Evolutionary conservation across 2,113 vertebrate species (phyloP).

Genomic region (Otus sunia): DNA sequence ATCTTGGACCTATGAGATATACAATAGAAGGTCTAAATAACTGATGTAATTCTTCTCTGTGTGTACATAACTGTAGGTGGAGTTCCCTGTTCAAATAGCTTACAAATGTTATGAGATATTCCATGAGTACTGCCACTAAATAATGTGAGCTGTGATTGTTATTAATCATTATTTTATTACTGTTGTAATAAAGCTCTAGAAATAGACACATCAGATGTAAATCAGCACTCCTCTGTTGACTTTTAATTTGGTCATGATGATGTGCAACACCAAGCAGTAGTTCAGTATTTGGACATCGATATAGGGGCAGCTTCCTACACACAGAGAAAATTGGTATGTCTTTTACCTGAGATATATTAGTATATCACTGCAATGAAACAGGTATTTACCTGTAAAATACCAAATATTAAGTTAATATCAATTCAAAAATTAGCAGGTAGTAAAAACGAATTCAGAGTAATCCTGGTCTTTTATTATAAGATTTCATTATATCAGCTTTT

Average conservation of each 20-base stretch:
- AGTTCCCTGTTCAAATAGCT: neutral
- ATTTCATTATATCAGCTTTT: neutral
- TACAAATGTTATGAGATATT: neutral
- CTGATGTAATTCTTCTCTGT: neutral
- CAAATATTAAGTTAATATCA: neutral
- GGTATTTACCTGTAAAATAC: neutral
- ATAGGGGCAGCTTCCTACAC: neutral
- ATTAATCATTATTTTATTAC: constrained; percentile 21
- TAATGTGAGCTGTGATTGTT: neutral
- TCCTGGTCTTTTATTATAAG: neutral
- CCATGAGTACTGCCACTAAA: neutral
- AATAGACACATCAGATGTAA: neutral
- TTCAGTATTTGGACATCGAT: neutral
- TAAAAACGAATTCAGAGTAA: neutral
- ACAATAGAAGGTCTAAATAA: neutral
- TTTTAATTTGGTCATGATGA: neutral
- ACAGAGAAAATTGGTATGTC: neutral
- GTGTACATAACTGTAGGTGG: neutral
- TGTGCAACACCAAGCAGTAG: neutral
- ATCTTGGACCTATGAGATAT: neutral
- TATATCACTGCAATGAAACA: neutral
- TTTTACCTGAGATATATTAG: neutral
- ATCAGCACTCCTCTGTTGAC: neutral
- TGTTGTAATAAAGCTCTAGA: neutral
- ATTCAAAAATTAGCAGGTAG: neutral